These are phyloP conservation scores for Coleophora flavipennella DNA, from an alignment of 2,888 invertebrate species.

Conservation along the genomic window DNA sequence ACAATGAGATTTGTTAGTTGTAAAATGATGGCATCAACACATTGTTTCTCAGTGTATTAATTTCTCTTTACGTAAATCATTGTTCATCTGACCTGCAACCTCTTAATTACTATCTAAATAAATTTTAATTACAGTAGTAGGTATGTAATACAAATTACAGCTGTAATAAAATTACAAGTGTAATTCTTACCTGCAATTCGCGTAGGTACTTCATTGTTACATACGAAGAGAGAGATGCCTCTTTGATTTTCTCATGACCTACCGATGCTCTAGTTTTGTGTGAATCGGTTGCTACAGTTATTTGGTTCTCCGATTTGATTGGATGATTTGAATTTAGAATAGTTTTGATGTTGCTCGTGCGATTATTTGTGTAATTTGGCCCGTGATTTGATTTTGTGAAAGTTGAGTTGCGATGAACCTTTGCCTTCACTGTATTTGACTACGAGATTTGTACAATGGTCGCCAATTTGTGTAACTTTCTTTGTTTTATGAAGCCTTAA, in stretches of 20 bases:
- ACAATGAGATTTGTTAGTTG: no score
- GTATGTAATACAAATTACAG: conserved; percentile 14
- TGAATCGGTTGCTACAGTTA: conserved; percentile 22
- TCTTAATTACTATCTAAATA: conserved; percentile 1
- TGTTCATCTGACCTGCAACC: conserved; percentile 14
- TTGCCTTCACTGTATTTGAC: no score
- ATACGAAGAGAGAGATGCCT: neutral
- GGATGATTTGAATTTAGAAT: conserved; percentile 1
- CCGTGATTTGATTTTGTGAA: neutral
- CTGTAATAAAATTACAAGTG: conserved; percentile 2
- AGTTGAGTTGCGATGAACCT: no score
- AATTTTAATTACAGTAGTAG: conserved; percentile 17
- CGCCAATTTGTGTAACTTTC: no score
- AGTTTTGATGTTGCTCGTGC: neutral
- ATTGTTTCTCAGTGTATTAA: neutral
- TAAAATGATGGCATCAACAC: no score
- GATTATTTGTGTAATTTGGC: neutral
- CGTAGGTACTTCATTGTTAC: neutral
- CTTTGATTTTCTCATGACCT: conserved; percentile 42
- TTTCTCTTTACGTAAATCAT: conserved; percentile 1
- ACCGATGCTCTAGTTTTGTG: conserved; percentile 27
- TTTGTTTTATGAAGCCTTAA: no score
- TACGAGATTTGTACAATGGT: no score
- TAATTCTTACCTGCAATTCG: neutral
- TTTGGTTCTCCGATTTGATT: conserved; percentile 25